A percentile compares a stretch with the other conserved stretches of the same genome.
Conservation (phyloP, 1,140 invertebrate species). For the Conus betulinus region DNA sequence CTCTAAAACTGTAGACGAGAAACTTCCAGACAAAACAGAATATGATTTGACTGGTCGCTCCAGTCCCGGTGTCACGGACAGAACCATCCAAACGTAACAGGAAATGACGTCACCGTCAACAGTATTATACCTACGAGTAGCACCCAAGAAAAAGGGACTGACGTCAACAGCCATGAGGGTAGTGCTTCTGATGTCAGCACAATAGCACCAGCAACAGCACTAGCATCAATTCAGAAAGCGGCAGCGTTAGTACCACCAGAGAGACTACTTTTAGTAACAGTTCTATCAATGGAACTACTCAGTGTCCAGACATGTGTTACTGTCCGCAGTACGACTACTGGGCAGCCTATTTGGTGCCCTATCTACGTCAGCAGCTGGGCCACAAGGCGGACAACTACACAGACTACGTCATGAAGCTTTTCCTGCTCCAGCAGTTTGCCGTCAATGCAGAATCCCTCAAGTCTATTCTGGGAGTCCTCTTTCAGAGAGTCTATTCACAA, state of each 20-base stretch:
- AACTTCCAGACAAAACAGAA: background rate
- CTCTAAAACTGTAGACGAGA: background rate
- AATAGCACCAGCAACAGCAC: background rate
- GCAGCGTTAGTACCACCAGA: background rate
- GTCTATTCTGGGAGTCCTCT: background rate
- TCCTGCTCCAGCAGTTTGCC: background rate
- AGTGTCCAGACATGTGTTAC: slow-evolving; percentile 14
- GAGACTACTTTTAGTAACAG: background rate
- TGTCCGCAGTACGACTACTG: background rate
- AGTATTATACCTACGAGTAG: background rate
- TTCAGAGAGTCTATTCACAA: background rate
- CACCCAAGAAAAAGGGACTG: background rate
- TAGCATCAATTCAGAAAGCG: background rate
- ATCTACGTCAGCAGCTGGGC: background rate
- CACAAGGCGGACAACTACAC: background rate
- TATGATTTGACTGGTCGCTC: background rate
- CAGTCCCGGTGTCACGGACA: background rate
- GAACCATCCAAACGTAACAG: background rate
- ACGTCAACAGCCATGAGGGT: background rate
- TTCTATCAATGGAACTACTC: background rate
- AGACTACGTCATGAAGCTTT: background rate
- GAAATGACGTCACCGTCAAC: background rate
- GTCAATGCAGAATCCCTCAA: background rate
- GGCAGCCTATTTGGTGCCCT: background rate
- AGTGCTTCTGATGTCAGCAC: background rate